Evolutionary conservation across 2,888 invertebrate genomes (phyloP), one percentile per base, ranked within the genome.

Genomic region (Eupithecia exiguata): DNA sequence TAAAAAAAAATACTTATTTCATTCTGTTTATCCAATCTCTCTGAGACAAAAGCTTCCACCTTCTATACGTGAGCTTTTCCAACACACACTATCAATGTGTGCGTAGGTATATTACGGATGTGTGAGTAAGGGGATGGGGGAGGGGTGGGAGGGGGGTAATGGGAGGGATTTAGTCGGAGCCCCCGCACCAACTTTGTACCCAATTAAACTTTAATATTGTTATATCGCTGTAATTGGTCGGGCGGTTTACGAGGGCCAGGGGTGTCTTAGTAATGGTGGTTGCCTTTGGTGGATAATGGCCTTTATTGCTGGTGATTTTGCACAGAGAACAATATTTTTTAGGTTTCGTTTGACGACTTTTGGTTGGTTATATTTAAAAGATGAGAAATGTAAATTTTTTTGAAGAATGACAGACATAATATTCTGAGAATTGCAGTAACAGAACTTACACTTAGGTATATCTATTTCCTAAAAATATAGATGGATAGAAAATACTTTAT

Each of bases 141-240:
- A 9, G 38, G 38, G 38, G 9, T 5, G 38, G 38, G 38, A 74
- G 9, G 38, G 38, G 38, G 38, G 74, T 58, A 67, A 62, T 49
- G 84, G 83, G 87, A 81, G 84, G 85, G 83, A 77, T 79, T 78
- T 81, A 83, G 84, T 83, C 46, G 70, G 72, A 25, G 62, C 40
- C 43, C 69, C 53, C 53, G 53, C 46, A 40, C 72, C 70, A 78
- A 78, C 72, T 82, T 85, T 83, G 84, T 81, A 83, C 79, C 73
- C 86, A 84, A 86, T 86, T 86, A 85, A 86, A 86, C 76, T 86
- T 84, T 84, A 86, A 84, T 84, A 83, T 84, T 85, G 79, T 82
- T 78, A 80, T 81, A 79, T 82, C 79, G 70, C 71, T 84, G 83
- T 86, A 82, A 86, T 85, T 85, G 81, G 74, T 25, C 35, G 76